Evolutionary conservation across 2,113 vertebrate genomes (phyloP), one percentile per base, ranked within the genome.

Genomic region (Entomyzon cyanotis): DNA sequence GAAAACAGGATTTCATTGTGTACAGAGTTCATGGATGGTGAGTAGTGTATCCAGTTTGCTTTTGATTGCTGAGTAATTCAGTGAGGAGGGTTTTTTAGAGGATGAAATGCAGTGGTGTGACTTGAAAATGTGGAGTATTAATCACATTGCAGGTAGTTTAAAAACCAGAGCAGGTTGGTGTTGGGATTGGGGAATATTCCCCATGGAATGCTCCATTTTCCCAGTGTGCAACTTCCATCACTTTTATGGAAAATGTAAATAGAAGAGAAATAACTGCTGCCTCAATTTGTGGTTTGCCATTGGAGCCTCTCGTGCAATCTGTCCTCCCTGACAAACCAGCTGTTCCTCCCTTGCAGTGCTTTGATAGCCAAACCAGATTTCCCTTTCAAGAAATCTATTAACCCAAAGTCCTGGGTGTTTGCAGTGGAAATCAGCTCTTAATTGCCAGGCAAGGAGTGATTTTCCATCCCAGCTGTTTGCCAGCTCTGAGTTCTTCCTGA

Each of bases 21-120:
- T 97, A 99, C 99, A 77, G 99, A 99, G 97, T 99, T 99, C 95
- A 99, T 99, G 99, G 99, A 99, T 80, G 99, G 99, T 99, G 97
- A 99, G 99, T 98, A 89, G 93, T 55, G 16, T 22, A 12, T 77
- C 46, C 31, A 24, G 9, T 41, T 53, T 58, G 90, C 75, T 90
- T 88, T 84, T 52, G 30, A 55, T 84, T 90, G 90, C 90, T 73
- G 7, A 78, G 58, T 39, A 58, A 71, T 49, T 79, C 53, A 19
- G 81, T 15, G 41, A 49, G 37, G 28, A 89, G n/a, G 8, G 8
- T 15, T 33, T 47, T n/a, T 52, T 52, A 60, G 27, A 39, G 11
- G n/a, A 30, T 18, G 13, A 55, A 64, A 33, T 63, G 46, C 52
- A 55, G 20, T 4, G 1, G 3, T 73, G 37, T n/a, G 13, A 31